Evolutionary conservation across 2,888 invertebrate genomes (phyloP), one percentile per base, ranked within the genome.

Genomic region (Cheilosia grossa): DNA sequence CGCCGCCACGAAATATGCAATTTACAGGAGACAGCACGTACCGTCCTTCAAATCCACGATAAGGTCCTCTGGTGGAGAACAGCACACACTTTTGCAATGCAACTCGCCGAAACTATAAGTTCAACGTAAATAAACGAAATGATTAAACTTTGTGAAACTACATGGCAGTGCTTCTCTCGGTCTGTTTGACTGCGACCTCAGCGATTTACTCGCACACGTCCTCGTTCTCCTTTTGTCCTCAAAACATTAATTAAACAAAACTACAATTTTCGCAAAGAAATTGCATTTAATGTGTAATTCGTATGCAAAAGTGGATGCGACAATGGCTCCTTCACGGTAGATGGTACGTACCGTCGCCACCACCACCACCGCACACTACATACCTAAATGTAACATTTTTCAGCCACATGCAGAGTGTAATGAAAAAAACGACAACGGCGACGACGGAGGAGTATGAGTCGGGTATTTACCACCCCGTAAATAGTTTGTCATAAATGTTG

Each of bases 241-340:
- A 66, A 83, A 79, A 83, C 83, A 79, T 79, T 83, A 83, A 83
- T 79, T 83, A 83, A 83, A 74, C 74, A 79, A 79, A 79, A 79
- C 74, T 83, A 59, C 61, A 80, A 79, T 74, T 79, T 21, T 64
- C 30, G 40, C 24, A 70, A 79, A 79, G 79, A 83, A 83, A 79
- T 69, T 83, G 74, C 79, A 69, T 74, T 83, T 83, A 83, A 73
- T 83, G 79, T 74, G 74, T 66, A 74, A 83, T 83, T 83, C 83
- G 83, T 83, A 83, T 83, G 83, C 83, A 83, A 79, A 83, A 72
- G 59, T 83, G 83, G 72, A 69, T 83, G 64, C 78, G 73, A 79
- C 69, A 79, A 83, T 70, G 69, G 66, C 72, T 82, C 49, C 61
- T 73, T 37, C 19, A 37, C 51, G 69, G 78, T 80, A 47, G 67